Evolutionary conservation across 2,113 vertebrate species (phyloP).

Genomic region (Picathartes gymnocephalus): DNA sequence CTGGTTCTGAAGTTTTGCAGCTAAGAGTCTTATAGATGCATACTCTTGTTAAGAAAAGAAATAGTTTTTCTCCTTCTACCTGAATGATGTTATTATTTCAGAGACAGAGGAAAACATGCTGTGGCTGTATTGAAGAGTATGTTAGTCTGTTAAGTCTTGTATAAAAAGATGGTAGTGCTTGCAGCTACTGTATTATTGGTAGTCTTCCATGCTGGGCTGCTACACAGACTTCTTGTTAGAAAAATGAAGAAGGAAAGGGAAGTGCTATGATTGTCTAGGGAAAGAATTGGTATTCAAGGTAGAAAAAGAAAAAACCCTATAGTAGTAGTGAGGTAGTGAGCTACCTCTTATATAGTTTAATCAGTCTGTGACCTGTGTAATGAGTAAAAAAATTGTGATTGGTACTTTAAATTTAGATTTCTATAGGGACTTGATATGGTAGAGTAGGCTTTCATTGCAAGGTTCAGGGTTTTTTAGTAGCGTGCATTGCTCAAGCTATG

Average conservation of each 20-base stretch:
- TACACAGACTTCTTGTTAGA: neutral
- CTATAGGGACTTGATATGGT: neutral
- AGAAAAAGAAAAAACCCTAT: neutral
- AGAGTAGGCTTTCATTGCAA: neutral
- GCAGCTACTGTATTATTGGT: neutral
- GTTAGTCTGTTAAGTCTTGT: neutral
- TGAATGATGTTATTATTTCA: neutral
- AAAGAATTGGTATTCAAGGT: neutral
- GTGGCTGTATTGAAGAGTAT: neutral
- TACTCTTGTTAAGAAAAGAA: neutral
- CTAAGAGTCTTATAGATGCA: neutral
- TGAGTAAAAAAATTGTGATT: neutral
- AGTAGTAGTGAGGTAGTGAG: too few species aligned
- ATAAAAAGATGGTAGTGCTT: neutral
- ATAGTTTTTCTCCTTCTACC: neutral
- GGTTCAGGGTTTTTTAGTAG: accelerated
- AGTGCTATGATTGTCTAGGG: neutral
- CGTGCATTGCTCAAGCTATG: neutral
- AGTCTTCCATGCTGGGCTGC: neutral
- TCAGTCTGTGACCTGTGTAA: neutral
- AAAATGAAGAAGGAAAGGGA: neutral
- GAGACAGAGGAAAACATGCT: neutral
- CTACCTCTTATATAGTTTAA: neutral
- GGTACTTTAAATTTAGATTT: neutral
- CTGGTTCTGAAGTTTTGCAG: neutral